A percentile compares a stretch with the other conserved stretches of the same genome.
Conservation (phyloP, 2,888 invertebrate genomes). For the Rhagium mordax region DNA sequence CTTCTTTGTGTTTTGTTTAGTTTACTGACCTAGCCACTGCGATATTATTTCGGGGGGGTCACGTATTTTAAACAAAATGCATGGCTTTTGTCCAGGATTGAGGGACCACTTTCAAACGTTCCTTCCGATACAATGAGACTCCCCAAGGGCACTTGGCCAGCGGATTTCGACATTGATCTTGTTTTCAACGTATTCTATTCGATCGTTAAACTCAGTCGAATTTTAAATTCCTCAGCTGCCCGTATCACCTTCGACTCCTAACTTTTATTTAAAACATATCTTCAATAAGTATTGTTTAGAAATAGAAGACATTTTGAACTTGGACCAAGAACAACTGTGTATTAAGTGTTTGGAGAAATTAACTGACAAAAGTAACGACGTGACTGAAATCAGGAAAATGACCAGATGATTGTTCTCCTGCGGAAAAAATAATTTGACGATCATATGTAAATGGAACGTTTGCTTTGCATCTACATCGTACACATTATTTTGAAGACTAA, state of each 20-base stretch:
- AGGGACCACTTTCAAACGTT: constrained; percentile 5
- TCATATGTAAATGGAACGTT: no score
- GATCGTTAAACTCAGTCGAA: neutral
- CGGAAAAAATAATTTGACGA: no score
- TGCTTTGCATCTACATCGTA: no score
- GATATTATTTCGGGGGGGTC: constrained; percentile 54
- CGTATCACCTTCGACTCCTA: neutral
- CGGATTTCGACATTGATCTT: constrained; percentile 10
- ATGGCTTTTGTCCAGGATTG: constrained; percentile 5
- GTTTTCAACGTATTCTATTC: neutral
- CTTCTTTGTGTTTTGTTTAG: constrained; percentile 45
- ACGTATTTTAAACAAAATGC: constrained; percentile 47
- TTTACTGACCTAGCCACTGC: constrained; percentile 57
- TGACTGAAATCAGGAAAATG: no score
- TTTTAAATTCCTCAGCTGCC: neutral
- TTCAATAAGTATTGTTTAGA: no score
- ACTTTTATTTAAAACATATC: neutral
- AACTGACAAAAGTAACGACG: no score
- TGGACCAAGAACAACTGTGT: no score
- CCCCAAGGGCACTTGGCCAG: constrained; percentile 14
- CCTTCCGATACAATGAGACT: neutral
- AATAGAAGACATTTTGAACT: no score
- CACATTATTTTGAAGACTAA: no score
- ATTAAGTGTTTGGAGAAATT: no score
- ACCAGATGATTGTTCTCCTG: no score